Evolutionary conservation across 2,113 vertebrate genomes (phyloP).

Genomic region (Chaenocephalus aceratus): DNA sequence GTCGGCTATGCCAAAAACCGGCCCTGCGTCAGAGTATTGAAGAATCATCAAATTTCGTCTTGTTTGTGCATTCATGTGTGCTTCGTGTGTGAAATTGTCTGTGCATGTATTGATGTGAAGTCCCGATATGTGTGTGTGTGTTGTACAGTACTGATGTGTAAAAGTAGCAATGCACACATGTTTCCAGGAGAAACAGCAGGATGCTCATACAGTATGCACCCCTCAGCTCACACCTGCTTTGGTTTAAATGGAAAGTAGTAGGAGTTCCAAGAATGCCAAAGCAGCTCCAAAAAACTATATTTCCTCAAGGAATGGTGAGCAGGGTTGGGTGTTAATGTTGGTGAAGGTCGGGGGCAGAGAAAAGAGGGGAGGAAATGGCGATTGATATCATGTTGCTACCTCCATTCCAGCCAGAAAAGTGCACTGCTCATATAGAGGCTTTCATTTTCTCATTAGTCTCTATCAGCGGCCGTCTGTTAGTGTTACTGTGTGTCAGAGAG

Average conservation of each 20-base stretch:
- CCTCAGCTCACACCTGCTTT: slow-evolving; percentile 30
- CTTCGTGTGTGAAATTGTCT: neutral
- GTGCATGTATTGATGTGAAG: slow-evolving; percentile 1
- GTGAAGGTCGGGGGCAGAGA: slow-evolving; percentile 23
- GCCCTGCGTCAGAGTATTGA: neutral
- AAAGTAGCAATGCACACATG: neutral
- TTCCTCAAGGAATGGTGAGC: slow-evolving; percentile 8
- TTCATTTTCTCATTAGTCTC: slow-evolving; percentile 80
- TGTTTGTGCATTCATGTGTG: slow-evolving; percentile 19
- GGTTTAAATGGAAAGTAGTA: slow-evolving; percentile 39
- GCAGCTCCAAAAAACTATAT: slow-evolving; percentile 4
- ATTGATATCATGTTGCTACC: slow-evolving; percentile 39
- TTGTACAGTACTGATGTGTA: slow-evolving; percentile 1
- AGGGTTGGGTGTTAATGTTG: slow-evolving; percentile 23
- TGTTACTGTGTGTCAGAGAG: slow-evolving; percentile 68
- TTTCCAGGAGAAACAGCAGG: slow-evolving; percentile 19
- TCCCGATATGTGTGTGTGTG: neutral
- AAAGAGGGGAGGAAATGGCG: slow-evolving; percentile 20
- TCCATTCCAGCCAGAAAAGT: slow-evolving; percentile 53
- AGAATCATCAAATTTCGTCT: slow-evolving; percentile 1
- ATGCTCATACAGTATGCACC: slow-evolving; percentile 7
- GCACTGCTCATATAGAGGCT: slow-evolving; percentile 62
- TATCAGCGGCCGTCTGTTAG: slow-evolving; percentile 74
- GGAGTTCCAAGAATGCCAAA: slow-evolving; percentile 18
- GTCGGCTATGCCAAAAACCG: too few species aligned